Conservation (phyloP, 2,888 invertebrate species). For the Mystacides longicornis region DNA sequence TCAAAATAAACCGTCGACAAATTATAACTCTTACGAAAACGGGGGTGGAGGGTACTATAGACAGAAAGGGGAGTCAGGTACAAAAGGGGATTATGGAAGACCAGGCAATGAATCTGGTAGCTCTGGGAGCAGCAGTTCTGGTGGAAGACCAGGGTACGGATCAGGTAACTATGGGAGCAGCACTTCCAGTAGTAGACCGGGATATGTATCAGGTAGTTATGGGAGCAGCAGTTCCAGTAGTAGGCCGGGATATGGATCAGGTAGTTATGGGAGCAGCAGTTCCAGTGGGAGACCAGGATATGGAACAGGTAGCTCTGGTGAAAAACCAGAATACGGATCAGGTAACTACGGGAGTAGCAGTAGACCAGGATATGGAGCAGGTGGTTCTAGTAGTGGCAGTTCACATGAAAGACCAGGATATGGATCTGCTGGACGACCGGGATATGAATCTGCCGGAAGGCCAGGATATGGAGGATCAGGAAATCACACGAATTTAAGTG, state of each 20-base stretch:
- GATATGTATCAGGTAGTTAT: neutral
- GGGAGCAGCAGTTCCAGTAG: neutral
- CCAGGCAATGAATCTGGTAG: neutral
- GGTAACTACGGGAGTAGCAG: constrained; percentile 1
- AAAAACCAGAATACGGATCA: constrained; percentile 4
- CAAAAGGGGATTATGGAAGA: neutral
- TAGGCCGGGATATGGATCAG: constrained; percentile 1
- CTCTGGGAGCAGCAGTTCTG: neutral
- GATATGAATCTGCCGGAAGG: neutral
- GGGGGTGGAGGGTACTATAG: neutral
- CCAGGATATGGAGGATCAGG: constrained; percentile 12
- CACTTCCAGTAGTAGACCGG: constrained; percentile 4
- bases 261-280: neutral
- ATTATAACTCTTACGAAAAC: neutral
- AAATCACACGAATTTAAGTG: constrained; percentile 12
- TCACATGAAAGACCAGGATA: constrained; percentile 2
- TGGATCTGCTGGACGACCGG: neutral
- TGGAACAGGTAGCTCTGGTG: neutral
- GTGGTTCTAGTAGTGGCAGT: neutral
- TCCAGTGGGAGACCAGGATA: constrained; percentile 3
- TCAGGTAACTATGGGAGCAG: neutral
- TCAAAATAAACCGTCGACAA: neutral
- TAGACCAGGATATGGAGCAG: neutral
- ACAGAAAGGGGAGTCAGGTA: neutral
- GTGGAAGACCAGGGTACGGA: constrained; percentile 1